A percentile compares a stretch with the other conserved stretches of the same genome.
Evolutionary conservation across 2,113 vertebrate genomes (phyloP).

Genomic region (Calyptomena viridis): DNA sequence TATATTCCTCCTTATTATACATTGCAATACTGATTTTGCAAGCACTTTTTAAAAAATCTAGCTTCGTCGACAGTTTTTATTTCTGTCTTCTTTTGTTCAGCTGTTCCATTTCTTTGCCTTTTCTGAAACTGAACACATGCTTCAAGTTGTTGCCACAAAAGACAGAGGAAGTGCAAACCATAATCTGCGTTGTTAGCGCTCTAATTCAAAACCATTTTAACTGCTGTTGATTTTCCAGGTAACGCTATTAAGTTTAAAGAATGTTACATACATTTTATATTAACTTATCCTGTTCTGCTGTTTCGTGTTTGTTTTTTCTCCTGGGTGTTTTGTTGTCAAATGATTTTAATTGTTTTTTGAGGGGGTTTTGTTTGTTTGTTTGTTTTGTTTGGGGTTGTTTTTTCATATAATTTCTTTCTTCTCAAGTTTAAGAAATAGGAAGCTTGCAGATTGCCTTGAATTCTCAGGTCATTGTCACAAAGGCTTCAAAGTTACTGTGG

Average conservation of each 20-base stretch:
- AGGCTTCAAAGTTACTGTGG: neutral
- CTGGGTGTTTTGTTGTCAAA: neutral
- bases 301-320: neutral
- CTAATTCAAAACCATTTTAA: neutral
- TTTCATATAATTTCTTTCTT: neutral
- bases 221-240: neutral
- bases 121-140: neutral
- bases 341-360: neutral
- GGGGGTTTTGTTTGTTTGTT: neutral
- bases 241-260: neutral
- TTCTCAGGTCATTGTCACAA: neutral
- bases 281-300: neutral
- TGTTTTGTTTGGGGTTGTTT: neutral
- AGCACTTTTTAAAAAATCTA: neutral
- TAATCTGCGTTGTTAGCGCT: neutral
- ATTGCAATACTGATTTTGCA: neutral
- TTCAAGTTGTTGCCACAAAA: neutral
- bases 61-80: neutral
- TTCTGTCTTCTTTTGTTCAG: neutral
- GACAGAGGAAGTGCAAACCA: neutral
- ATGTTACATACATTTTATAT: neutral
- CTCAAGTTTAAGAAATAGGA: neutral
- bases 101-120: neutral
- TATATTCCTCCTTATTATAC: constrained; percentile 5
- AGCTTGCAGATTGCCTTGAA: neutral